Percentiles rank a stretch among this genome's conserved stretches.
These are phyloP conservation scores for Pimephales promelas DNA, from an alignment of 2,113 vertebrate genomes.

Conservation along the genomic window DNA sequence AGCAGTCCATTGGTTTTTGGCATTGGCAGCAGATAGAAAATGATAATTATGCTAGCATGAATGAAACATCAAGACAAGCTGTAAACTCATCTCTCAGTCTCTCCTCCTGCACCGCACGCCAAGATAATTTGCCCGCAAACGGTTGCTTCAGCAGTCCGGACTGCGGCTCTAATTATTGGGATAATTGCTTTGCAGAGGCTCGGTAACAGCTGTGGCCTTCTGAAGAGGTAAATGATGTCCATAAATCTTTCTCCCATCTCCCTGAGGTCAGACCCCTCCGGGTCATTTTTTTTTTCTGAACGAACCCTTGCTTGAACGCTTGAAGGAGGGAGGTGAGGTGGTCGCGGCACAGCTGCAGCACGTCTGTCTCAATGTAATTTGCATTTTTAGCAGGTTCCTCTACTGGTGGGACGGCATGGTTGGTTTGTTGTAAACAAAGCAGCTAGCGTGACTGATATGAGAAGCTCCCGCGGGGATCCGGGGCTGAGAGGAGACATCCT, in stretches of 20 bases:
- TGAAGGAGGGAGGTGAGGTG: conserved; percentile 22
- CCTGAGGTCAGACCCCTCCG: conserved; percentile 34
- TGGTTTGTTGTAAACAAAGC: conserved; percentile 50
- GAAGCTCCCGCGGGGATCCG: conserved; percentile 5
- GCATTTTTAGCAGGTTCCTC: conserved; percentile 56
- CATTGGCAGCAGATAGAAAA: not conserved
- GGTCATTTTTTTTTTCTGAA: conserved; percentile 25
- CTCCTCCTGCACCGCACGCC: not conserved
- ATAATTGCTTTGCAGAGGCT: conserved; percentile 56
- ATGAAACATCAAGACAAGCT: conserved; percentile 28
- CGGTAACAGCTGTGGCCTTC: conserved; percentile 61
- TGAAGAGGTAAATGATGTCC: conserved; percentile 58
- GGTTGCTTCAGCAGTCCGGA: conserved; percentile 23
- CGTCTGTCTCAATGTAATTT: conserved; percentile 47
- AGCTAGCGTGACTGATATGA: conserved; percentile 49
- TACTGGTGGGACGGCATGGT: conserved; percentile 17
- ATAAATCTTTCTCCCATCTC: conserved; percentile 51
- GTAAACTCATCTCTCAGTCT: not conserved
- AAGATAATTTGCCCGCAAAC: conserved; percentile 5
- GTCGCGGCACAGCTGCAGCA: conserved; percentile 50
- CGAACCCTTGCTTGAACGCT: not conserved
- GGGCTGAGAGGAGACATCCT: conserved; percentile 10
- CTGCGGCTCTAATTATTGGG: conserved; percentile 56
- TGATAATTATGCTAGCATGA: conserved; percentile 11
- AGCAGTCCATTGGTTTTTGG: not conserved